phyloP scores from a whole-genome alignment of 2,888 invertebrate species.

The Rhyacophila evoluta region DNA sequence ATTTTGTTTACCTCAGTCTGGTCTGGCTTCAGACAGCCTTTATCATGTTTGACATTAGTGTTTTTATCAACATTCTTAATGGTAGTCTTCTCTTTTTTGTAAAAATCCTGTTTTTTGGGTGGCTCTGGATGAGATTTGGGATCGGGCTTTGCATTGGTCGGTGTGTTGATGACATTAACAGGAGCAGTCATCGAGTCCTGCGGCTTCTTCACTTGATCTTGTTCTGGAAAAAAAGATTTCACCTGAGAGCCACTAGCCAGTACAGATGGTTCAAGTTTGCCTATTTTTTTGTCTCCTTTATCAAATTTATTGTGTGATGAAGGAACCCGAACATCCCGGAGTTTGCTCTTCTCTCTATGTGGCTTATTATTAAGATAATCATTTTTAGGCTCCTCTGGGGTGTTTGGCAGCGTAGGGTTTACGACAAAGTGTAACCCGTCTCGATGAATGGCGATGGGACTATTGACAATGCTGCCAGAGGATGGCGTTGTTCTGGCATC shows the following conservation, averaged over 20 bases:
- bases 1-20: slow-evolving; percentile 71
- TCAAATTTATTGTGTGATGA: slow-evolving; percentile 68
- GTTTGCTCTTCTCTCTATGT: slow-evolving; percentile 64
- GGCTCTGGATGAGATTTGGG: slow-evolving; percentile 62
- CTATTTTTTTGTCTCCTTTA: slow-evolving; percentile 64
- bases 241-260: slow-evolving; percentile 62
- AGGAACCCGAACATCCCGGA: slow-evolving; percentile 67
- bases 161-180: slow-evolving; percentile 66
- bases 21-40: slow-evolving; percentile 65
- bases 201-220: slow-evolving; percentile 58
- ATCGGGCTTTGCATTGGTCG: slow-evolving; percentile 63
- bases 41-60: slow-evolving; percentile 65
- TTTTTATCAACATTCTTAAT: slow-evolving; percentile 64
- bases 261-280: slow-evolving; percentile 11
- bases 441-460: slow-evolving; percentile 38
- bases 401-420: slow-evolving; percentile 40
- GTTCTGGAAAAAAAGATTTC: slow-evolving; percentile 68
- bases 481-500: neutral
- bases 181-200: slow-evolving; percentile 58
- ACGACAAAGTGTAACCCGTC: slow-evolving; percentile 46
- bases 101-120: slow-evolving; percentile 69
- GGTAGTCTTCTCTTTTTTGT: slow-evolving; percentile 67
- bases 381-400: slow-evolving; percentile 57
- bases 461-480: neutral
- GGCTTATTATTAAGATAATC: slow-evolving; percentile 59